These are phyloP conservation scores for Centropyge bicolor DNA, from an alignment of 2,797 vertebrate species.

Conservation along the genomic window DNA sequence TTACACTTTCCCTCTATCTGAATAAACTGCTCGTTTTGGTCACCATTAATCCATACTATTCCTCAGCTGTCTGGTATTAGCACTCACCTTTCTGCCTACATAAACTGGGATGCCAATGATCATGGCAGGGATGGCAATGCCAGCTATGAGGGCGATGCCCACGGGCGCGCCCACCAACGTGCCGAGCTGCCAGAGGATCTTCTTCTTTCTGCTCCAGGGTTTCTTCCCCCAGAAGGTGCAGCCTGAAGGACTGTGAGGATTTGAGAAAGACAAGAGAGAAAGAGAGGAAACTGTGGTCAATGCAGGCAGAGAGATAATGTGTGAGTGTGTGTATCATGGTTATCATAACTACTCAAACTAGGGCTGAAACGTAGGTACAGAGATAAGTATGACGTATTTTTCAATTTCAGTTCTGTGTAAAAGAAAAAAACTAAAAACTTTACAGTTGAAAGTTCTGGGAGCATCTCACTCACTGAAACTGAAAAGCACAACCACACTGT, in stretches of 20 bases:
- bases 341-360: neutral
- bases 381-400: neutral
- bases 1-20: neutral
- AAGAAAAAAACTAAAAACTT: no score
- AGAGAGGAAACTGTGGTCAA: neutral
- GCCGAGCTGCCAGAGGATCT: constrained; percentile 98
- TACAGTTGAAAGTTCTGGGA: no score
- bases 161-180: constrained; percentile 97
- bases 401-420: no score
- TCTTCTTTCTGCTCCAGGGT: constrained; percentile 99
- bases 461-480: neutral
- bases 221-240: constrained; percentile 99
- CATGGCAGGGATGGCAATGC: constrained; percentile 98
- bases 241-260: constrained; percentile 91
- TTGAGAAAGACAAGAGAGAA: no score
- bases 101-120: constrained; percentile 99
- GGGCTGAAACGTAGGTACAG: neutral
- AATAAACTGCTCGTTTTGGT: neutral
- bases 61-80: neutral
- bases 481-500: neutral
- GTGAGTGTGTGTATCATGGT: neutral
- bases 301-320: neutral
- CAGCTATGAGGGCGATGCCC: constrained; percentile 98
- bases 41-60: neutral
- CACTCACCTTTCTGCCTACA: constrained; percentile 96